Percentiles rank a stretch among this genome's conserved stretches.
Conservation (phyloP, 1,140 invertebrate species). For the Drosophila aff. region DNA sequence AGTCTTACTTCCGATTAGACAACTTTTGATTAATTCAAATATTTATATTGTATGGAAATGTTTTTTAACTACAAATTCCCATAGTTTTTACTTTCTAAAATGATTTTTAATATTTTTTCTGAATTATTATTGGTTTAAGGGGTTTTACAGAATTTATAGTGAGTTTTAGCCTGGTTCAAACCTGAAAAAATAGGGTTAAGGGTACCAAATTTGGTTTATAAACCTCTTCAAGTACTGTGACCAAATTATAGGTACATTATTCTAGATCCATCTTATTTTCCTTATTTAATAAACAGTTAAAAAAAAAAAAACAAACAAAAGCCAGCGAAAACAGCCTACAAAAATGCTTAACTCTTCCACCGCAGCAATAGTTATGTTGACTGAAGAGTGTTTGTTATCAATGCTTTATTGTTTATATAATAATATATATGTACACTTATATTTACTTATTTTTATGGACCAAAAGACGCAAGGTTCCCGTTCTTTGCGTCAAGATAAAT, state of each 20-base stretch:
- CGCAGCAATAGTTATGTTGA: not conserved
- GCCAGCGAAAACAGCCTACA: not conserved
- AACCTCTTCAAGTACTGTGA: too few species aligned
- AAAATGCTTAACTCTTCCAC: not conserved
- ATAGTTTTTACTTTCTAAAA: not conserved
- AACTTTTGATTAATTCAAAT: not conserved
- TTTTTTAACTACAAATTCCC: not conserved
- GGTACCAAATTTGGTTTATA: too few species aligned
- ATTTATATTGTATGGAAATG: not conserved
- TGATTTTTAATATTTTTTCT: not conserved
- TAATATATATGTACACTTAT: not conserved
- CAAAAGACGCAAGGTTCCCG: not conserved
- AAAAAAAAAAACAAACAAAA: not conserved
- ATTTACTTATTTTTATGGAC: conserved; percentile 2
- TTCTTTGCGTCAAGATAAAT: conserved; percentile 23
- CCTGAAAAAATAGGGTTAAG: too few species aligned
- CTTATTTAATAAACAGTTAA: not conserved
- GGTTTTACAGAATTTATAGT: not conserved
- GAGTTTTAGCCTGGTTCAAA: not conserved
- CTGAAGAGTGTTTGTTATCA: conserved; percentile 10
- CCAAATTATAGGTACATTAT: too few species aligned
- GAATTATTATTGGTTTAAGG: not conserved
- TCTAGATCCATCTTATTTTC: not conserved
- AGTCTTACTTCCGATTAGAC: not conserved
- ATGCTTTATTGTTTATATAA: conserved; percentile 7